Evolutionary conservation across 2,888 invertebrate species (phyloP).

Genomic region (Doris montereyensis): DNA sequence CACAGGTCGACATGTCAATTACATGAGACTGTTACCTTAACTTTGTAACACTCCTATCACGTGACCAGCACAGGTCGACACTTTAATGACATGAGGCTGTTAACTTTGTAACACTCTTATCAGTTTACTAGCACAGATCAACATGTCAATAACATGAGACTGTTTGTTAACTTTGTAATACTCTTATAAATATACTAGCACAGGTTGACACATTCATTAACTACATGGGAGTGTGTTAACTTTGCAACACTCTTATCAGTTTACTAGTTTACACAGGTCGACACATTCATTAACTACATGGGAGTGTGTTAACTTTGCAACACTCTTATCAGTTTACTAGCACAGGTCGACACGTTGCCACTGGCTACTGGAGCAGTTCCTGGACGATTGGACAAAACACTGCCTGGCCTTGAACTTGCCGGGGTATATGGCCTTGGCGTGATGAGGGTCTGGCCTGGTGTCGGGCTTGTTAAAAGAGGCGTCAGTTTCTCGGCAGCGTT

Average conservation of each 20-base stretch:
- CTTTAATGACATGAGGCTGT: neutral
- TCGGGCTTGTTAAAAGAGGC: slow-evolving; percentile 51
- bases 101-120: slow-evolving; percentile 54
- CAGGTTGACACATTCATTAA: neutral
- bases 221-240: too few relatives aligned
- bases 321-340: slow-evolving; percentile 61
- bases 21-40: too few relatives aligned
- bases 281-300: neutral
- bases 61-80: neutral
- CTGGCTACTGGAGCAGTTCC: slow-evolving; percentile 56
- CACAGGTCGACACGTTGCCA: slow-evolving; percentile 61
- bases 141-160: too few relatives aligned
- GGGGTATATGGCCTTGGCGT: slow-evolving; percentile 52
- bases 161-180: too few relatives aligned
- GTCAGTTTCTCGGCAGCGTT: slow-evolving; percentile 65
- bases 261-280: slow-evolving; percentile 27
- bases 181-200: neutral
- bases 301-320: slow-evolving; percentile 46
- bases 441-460: slow-evolving; percentile 55
- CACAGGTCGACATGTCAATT: neutral
- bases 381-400: slow-evolving; percentile 54
- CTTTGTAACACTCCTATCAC: neutral
- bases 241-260: neutral
- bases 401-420: slow-evolving; percentile 55
- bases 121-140: slow-evolving; percentile 64